Evolutionary conservation across 2,797 vertebrate genomes (phyloP), one percentile per base, ranked within the genome.

Genomic region (Malacoctenus gilli): DNA sequence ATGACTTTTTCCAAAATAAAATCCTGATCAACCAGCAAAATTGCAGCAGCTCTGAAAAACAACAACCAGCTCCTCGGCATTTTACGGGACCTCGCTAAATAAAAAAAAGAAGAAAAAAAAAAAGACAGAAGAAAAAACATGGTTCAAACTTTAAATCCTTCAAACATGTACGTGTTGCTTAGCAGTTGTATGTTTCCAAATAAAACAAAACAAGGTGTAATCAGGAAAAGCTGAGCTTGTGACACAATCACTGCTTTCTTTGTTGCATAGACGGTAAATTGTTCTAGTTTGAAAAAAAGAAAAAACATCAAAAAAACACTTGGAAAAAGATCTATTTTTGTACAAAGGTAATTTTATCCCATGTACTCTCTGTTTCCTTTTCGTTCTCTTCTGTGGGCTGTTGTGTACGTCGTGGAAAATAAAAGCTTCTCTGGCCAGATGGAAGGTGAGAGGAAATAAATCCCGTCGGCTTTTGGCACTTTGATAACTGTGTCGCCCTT

Each of bases 331-430:
- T 99, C 94, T 99, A 98, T 99, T 98, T 99, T 99, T 99, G 95
- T 98, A 98, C 93, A 96, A 94, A 95, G 94, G 94, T 95, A 94
- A 95, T 94, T 96, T 94, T 96, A 95, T 95, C 94, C 92, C 92
- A 92, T 84, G 83, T 94, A 89, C 90, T 87, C 84, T 87, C 87
- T 83, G 84, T 28, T 28, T 28, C 25, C 59, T 75, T 82, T 87
- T 81, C 82, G 84, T 71, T 82, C 77, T 85, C 80, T 89, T 90
- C 89, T 88, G 87, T 91, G 89, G 85, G 80, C 84, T 84, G 85
- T 89, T 90, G 86, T 81, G 65, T 78, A 87, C 67, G 78, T 88
- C 80, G 84, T 82, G 85, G 80, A 89, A 89, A 61, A n/a, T n/a
- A n/a, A n/a, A 59, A 28, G 82, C 82, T 82, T 77, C 75, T 58